phyloP scores from a whole-genome alignment of 2,797 vertebrate genomes.

The Hylomyscus alleni region DNA sequence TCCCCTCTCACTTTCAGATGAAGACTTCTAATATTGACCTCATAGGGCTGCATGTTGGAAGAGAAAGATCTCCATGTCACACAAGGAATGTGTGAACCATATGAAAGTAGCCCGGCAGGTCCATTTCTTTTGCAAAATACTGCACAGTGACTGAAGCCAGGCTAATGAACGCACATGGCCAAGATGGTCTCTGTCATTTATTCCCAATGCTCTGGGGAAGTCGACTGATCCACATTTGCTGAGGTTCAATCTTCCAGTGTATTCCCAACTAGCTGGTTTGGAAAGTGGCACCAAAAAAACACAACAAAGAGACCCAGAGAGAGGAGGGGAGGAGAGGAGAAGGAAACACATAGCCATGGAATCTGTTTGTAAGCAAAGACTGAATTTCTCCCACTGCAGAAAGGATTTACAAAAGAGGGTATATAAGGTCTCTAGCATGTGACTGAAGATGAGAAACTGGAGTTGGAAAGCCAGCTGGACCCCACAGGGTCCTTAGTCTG shows the following conservation, averaged over 20 bases:
- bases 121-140: not conserved
- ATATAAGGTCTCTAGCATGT: not conserved
- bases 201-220: not conserved
- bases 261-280: not conserved
- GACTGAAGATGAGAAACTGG: not conserved
- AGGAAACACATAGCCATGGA: not conserved
- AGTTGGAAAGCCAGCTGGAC: not conserved
- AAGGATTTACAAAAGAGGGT: not conserved
- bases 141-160: too few species aligned
- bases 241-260: not conserved
- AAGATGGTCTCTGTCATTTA: not conserved
- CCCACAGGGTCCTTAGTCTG: not conserved
- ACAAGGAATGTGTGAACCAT: not conserved
- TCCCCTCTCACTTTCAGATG: not conserved
- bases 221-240: not conserved
- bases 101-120: not conserved
- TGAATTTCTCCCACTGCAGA: not conserved
- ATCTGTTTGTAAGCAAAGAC: not conserved
- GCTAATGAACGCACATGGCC: not conserved
- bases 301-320: not conserved
- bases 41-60: not conserved
- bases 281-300: not conserved
- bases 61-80: not conserved
- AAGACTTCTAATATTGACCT: not conserved
- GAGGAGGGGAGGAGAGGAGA: not conserved